phyloP scores from a whole-genome alignment of 2,797 vertebrate genomes.

The Acrocephalus scirpaceus region DNA sequence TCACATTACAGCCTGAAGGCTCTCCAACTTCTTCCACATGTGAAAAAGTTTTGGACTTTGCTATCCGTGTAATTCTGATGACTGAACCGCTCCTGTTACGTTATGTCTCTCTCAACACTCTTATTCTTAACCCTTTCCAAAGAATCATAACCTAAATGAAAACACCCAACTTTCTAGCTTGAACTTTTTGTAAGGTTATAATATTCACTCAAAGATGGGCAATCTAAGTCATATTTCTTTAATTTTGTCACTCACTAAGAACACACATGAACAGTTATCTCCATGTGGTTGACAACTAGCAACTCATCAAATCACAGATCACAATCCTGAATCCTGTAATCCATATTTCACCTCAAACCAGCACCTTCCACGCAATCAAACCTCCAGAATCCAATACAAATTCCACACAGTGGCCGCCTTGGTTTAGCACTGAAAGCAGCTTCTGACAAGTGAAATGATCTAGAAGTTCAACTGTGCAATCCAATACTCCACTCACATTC shows the following conservation, averaged over 20 bases:
- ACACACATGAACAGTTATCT: not conserved
- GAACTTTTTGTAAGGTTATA: not conserved
- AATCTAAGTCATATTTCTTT: not conserved
- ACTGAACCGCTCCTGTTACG: not conserved
- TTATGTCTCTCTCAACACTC: not conserved
- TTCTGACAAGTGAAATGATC: not conserved
- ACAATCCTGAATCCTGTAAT: not conserved
- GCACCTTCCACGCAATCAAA: not conserved
- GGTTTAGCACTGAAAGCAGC: not conserved
- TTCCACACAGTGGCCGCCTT: not conserved
- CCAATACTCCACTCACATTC: not conserved
- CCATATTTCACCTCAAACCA: not conserved
- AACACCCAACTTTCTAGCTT: not conserved
- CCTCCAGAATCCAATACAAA: not conserved
- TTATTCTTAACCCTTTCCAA: constrained; percentile 2
- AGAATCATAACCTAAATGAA: not conserved
- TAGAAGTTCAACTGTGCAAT: not conserved
- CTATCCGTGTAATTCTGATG: not conserved
- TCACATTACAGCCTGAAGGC: not conserved
- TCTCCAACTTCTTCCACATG: not conserved
- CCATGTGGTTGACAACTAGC: not conserved
- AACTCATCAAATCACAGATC: not conserved
- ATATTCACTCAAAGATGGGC: not conserved
- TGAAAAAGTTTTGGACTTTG: not conserved
- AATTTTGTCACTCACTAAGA: not conserved